Conservation (phyloP, 2,113 vertebrate genomes). For the Numida meleagris region DNA sequence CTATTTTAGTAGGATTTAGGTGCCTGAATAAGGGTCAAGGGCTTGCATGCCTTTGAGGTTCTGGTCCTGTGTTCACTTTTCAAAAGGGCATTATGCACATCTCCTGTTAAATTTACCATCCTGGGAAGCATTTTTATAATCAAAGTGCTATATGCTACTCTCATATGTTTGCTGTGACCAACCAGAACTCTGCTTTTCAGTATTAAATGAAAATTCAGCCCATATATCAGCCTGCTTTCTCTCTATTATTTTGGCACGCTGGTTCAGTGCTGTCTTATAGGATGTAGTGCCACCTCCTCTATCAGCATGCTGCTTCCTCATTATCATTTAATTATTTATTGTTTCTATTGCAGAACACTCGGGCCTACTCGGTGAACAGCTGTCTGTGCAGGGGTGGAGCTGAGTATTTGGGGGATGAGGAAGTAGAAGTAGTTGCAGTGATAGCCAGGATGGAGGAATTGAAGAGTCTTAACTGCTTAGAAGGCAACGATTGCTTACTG, state of each 20-base stretch:
- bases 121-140: background rate
- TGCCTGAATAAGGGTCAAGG: slow-evolving; percentile 47
- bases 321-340: slow-evolving; percentile 70
- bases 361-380: slow-evolving; percentile 63
- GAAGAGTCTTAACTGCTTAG: background rate
- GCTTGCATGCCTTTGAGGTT: slow-evolving; percentile 37
- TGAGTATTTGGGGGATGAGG: slow-evolving; percentile 55
- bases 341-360: slow-evolving; percentile 66
- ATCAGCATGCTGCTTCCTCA: slow-evolving; percentile 62
- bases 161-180: background rate
- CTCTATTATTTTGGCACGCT: slow-evolving; percentile 48
- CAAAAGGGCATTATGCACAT: background rate
- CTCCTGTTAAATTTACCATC: background rate
- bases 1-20: slow-evolving; percentile 48
- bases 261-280: slow-evolving; percentile 49
- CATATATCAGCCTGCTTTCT: slow-evolving; percentile 26
- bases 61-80: background rate
- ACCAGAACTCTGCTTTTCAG: slow-evolving; percentile 4
- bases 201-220: slow-evolving; percentile 25
- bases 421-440: slow-evolving; percentile 38
- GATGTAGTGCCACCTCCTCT: slow-evolving; percentile 65
- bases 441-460: slow-evolving; percentile 26
- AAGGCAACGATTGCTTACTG: background rate
- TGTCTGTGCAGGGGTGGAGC: slow-evolving; percentile 63
- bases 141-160: background rate